Conservation (phyloP, 2,888 invertebrate genomes). For the Bedellia somnulentella region DNA sequence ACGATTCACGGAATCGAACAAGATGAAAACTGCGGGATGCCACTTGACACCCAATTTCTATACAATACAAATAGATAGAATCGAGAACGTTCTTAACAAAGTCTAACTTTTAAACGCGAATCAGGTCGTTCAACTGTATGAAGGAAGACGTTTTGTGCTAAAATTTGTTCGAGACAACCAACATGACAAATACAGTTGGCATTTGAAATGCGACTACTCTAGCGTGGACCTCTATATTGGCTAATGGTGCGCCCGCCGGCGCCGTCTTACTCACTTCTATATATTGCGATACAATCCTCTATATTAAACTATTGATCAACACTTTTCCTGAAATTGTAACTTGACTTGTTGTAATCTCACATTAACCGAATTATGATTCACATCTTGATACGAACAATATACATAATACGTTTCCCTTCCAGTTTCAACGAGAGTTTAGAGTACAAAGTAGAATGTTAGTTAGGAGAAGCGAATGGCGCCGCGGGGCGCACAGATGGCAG, state of each 20-base stretch:
- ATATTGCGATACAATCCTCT: no score
- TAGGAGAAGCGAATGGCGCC: conserved; percentile 37
- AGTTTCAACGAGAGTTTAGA: no score
- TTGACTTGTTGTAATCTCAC: no score
- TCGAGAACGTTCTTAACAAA: conserved; percentile 51
- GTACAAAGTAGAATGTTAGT: conserved; percentile 2
- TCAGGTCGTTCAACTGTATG: conserved; percentile 53
- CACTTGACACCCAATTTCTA: conserved; percentile 47
- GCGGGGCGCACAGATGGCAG: conserved; percentile 46
- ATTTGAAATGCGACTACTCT: conserved; percentile 28
- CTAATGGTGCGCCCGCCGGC: conserved; percentile 11
- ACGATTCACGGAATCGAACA: conserved; percentile 61
- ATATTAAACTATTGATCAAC: no score
- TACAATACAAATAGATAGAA: no score
- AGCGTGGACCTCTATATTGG: conserved; percentile 26
- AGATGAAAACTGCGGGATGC: conserved; percentile 49
- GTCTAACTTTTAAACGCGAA: conserved; percentile 48
- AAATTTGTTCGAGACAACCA: conserved; percentile 26
- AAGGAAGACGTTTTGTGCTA: conserved; percentile 61
- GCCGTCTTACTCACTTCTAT: no score
- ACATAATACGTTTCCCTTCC: no score
- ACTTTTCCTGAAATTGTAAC: no score
- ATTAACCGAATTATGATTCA: no score
- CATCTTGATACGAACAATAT: no score
- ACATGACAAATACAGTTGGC: conserved; percentile 27